phyloP scores from a whole-genome alignment of 2,113 vertebrate species.

The Coracopsis vasa region DNA sequence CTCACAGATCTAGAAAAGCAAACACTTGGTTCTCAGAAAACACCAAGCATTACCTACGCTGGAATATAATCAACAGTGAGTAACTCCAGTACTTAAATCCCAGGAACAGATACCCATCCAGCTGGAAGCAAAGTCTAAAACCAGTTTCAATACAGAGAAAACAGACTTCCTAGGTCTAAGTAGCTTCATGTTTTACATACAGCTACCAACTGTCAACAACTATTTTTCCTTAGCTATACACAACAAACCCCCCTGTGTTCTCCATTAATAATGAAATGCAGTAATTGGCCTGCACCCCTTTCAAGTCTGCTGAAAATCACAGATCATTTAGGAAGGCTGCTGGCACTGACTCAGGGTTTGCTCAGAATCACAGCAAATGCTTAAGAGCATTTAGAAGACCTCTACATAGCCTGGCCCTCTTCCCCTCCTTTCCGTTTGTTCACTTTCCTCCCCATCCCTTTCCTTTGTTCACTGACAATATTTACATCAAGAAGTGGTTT shows the following conservation, averaged over 20 bases:
- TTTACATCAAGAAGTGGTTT: neutral
- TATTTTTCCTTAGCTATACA: neutral
- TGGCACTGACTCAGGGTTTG: neutral
- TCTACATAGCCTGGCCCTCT: neutral
- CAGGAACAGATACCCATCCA: neutral
- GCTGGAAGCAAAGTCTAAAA: neutral
- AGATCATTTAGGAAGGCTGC: neutral
- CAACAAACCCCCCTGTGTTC: neutral
- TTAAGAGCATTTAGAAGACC: neutral
- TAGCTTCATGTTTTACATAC: neutral
- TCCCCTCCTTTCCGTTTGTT: neutral
- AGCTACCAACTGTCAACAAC: neutral
- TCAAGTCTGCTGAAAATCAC: neutral
- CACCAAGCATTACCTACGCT: neutral
- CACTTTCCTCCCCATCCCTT: neutral
- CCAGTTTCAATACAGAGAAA: neutral
- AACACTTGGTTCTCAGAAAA: neutral
- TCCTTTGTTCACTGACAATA: neutral
- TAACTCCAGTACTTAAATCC: neutral
- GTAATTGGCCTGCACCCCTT: neutral
- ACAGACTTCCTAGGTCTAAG: rapidly evolving
- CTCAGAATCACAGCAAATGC: neutral
- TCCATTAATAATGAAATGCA: neutral
- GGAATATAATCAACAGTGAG: neutral
- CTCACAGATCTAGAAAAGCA: neutral